Percentiles rank a stretch among this genome's conserved stretches.
phyloP scores from a whole-genome alignment of 1,140 invertebrate genomes.

The Listronotus oregonensis region DNA sequence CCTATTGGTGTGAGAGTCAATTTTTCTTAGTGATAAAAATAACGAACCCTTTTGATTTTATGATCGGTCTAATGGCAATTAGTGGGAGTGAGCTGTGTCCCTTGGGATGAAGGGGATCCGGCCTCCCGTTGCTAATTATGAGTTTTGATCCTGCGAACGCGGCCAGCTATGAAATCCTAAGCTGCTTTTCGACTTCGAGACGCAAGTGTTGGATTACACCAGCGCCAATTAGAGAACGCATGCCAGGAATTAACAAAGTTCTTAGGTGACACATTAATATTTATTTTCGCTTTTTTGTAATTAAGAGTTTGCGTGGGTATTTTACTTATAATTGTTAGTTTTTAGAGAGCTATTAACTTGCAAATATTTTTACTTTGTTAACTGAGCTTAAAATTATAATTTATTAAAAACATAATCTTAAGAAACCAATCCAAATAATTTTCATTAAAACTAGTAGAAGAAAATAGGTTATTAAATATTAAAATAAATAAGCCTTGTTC shows the following conservation, averaged over 20 bases:
- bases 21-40: conserved; percentile 32
- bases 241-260: conserved; percentile 37
- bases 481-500: too few relatives aligned
- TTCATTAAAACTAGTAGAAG: too few relatives aligned
- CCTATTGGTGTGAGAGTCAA: conserved; percentile 1
- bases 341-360: too few relatives aligned
- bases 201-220: conserved; percentile 44
- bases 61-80: conserved; percentile 40
- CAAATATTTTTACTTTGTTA: too few relatives aligned
- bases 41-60: conserved; percentile 41
- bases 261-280: neutral
- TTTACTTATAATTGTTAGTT: too few relatives aligned
- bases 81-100: conserved; percentile 23
- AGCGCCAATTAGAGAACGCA: conserved; percentile 43
- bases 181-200: conserved; percentile 40
- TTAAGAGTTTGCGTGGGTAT: too few relatives aligned
- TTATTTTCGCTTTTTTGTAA: too few relatives aligned
- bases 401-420: too few relatives aligned
- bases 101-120: conserved; percentile 23
- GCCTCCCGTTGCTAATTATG: conserved; percentile 31
- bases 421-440: too few relatives aligned
- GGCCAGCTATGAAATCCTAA: conserved; percentile 45
- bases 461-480: too few relatives aligned
- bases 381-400: too few relatives aligned
- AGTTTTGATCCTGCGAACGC: conserved; percentile 17